A percentile compares a stretch with the other conserved stretches of the same genome.
These are phyloP conservation scores for Aelia acuminata DNA, from an alignment of 2,888 invertebrate genomes.

Conservation along the genomic window DNA sequence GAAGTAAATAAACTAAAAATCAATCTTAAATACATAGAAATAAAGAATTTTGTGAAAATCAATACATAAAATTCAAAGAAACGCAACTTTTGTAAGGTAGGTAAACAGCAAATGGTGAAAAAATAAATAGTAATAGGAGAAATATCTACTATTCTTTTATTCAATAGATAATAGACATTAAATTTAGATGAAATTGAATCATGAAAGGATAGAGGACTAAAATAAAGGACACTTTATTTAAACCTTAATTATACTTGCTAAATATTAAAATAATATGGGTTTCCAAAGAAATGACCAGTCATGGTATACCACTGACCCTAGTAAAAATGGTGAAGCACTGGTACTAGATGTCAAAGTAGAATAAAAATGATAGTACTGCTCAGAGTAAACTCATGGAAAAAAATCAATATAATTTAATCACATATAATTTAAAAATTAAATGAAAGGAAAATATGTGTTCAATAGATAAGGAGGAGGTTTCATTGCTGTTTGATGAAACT, in stretches of 20 bases:
- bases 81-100: neutral
- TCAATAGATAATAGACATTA: neutral
- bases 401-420: conserved; percentile 6
- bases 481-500: conserved; percentile 10
- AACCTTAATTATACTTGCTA: neutral
- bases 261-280: neutral
- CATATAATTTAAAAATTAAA: conserved; percentile 21
- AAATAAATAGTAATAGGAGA: neutral
- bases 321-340: neutral
- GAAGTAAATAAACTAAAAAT: neutral
- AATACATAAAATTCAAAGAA: neutral
- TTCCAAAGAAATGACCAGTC: conserved; percentile 34
- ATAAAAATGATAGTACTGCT: neutral
- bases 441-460: neutral
- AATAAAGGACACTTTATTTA: neutral
- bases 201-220: neutral
- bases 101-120: neutral
- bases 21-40: neutral
- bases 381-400: neutral
- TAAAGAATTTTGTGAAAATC: neutral
- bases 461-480: conserved; percentile 24
- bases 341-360: neutral
- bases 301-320: conserved; percentile 50
- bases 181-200: neutral
- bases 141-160: neutral